Evolutionary conservation across 2,113 vertebrate species (phyloP).

Genomic region (Anguilla rostrata): DNA sequence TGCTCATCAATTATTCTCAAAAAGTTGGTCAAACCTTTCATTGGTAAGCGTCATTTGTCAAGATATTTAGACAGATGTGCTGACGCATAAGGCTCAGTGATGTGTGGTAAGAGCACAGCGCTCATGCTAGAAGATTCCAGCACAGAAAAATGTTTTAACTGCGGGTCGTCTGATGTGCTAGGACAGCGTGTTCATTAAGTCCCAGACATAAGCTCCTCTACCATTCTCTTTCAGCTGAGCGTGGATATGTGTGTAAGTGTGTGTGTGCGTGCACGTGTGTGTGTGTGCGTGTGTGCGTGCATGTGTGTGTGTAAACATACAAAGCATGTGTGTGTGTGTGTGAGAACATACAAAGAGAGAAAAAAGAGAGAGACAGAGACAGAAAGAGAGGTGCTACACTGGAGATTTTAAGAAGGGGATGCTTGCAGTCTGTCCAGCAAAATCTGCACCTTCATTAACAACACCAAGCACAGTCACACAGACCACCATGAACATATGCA

Average conservation of each 20-base stretch:
- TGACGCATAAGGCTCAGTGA: not conserved
- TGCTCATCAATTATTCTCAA: not conserved
- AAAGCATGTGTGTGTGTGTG: not conserved
- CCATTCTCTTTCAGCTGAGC: conserved; percentile 72
- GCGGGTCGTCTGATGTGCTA: not conserved
- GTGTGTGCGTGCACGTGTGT: conserved; percentile 5
- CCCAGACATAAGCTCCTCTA: conserved; percentile 57
- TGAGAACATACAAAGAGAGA: not conserved
- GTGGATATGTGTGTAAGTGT: not conserved
- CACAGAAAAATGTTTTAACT: too few species aligned
- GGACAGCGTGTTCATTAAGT: conserved; percentile 70
- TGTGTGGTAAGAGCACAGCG: not conserved
- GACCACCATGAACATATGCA: not conserved
- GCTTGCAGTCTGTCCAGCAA: not conserved
- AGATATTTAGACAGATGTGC: too few species aligned
- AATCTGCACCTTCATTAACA: not conserved
- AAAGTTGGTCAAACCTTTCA: not conserved
- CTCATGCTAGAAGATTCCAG: too few species aligned
- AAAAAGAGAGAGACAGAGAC: not conserved
- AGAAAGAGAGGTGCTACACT: conserved; percentile 21
- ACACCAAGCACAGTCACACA: conserved; percentile 33
- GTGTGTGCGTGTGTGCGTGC: conserved; percentile 7
- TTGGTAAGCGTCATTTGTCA: not conserved
- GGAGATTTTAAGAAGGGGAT: not conserved
- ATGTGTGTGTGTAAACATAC: not conserved